Base-by-base conservation (phyloP, 2,888 invertebrate species). In the Alitta virens region DNA sequence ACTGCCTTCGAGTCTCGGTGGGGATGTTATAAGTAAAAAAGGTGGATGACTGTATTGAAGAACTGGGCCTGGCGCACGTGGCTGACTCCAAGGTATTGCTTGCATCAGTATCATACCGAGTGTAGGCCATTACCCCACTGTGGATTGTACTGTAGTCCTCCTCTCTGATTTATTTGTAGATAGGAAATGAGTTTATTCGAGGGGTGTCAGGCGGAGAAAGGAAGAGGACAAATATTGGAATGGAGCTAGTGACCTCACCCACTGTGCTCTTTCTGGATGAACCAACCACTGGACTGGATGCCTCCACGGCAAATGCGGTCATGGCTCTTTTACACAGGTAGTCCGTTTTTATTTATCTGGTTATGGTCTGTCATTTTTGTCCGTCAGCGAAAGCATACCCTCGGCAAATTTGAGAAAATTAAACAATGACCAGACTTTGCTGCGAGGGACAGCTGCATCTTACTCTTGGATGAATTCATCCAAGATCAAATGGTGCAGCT, bases 151-250 rank as follows among this genome's bases (percentile, higher is more conserved):
- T n/a, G n/a, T n/a, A n/a, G n/a, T n/a, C n/a, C n/a, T n/a, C n/a
- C n/a, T n/a, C n/a, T n/a, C n/a, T n/a, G n/a, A n/a, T n/a, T n/a
- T n/a, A n/a, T n/a, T n/a, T n/a, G 12, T 62, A 80, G 80, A 75
- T 78, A 38, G 82, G 82, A 0, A 82, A 74, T 63, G 79, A 80
- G 66, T 79, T 81, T 55, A 77, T 79, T 24, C 72, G 82, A 7
- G 82, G 82, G 18, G 75, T 82, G n/a, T 82, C 82, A 2, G 82
- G 82, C 38, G 82, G 82, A 38, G 82, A 82, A 68, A 69, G 79
- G 53, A 82, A 82, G 69, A 70, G 82, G 26, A 77, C 77, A 27
- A 80, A 79, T 67, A 82, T 82, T 62, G 82, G 82, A 14, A 82
- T 82, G 82, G 82, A 82, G 70, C 68, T 82, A 70, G 79, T 82